Percentiles rank a stretch among this genome's conserved stretches.
Evolutionary conservation across 1,140 invertebrate genomes (phyloP).

Genomic region (Bradysia coprophila): DNA sequence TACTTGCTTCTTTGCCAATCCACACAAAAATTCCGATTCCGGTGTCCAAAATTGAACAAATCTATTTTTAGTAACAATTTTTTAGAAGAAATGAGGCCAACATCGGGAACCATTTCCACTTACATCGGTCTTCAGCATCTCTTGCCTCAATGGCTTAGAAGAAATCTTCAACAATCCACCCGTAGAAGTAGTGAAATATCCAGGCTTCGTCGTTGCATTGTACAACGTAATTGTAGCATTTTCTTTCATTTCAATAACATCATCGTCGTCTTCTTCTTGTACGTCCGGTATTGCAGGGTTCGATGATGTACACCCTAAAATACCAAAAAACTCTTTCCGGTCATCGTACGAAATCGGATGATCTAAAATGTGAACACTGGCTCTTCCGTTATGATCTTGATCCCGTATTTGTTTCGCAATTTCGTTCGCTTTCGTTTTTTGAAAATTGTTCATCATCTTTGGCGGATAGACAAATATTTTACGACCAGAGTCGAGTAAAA

Average conservation of each 20-base stretch:
- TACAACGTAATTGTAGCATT: slow-evolving; percentile 38
- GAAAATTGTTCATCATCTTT: slow-evolving; percentile 46
- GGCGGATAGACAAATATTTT: slow-evolving; percentile 63
- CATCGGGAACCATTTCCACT: slow-evolving; percentile 10
- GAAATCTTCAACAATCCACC: too few species aligned
- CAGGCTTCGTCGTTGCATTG: slow-evolving; percentile 41
- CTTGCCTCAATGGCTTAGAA: slow-evolving; percentile 47
- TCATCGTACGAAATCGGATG: slow-evolving; percentile 40
- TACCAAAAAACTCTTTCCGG: slow-evolving; percentile 45
- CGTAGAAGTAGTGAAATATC: slow-evolving; percentile 39
- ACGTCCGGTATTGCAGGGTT: slow-evolving; percentile 46
- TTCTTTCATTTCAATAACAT: slow-evolving; percentile 33
- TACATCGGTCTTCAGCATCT: slow-evolving; percentile 49
- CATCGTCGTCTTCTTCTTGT: slow-evolving; percentile 44
- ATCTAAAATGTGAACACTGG: slow-evolving; percentile 35
- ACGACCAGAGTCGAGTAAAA: slow-evolving; percentile 64
- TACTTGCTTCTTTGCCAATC: slow-evolving; percentile 60
- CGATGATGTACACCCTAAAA: slow-evolving; percentile 45
- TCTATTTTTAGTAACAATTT: too few species aligned
- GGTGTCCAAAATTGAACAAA: slow-evolving; percentile 72
- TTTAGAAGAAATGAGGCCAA: too few species aligned
- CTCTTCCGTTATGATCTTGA: slow-evolving; percentile 69
- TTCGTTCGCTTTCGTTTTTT: slow-evolving; percentile 54
- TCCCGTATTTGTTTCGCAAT: slow-evolving; percentile 67
- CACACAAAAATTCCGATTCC: slow-evolving; percentile 67